Evolutionary conservation across 1,140 invertebrate species (phyloP), one percentile per base, ranked within the genome.

Genomic region (Drosophila dunni): DNA sequence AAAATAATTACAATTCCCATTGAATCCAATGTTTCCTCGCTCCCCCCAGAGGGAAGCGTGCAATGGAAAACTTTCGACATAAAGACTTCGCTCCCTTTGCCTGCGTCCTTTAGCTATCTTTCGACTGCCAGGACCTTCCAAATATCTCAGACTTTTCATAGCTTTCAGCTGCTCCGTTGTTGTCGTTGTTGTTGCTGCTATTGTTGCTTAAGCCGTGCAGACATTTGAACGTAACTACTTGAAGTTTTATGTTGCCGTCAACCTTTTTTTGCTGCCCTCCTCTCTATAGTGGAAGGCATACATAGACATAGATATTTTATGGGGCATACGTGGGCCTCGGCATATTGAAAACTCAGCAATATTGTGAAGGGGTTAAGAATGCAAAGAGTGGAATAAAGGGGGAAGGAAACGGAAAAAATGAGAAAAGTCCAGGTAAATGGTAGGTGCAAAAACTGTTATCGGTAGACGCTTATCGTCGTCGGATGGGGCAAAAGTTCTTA

Each of bases 261-360:
- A 70, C 69, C 50, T 51, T 65, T 67, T 50, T 68, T 73, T 48
- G 53, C 71, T 48, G 51, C 71, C 44, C 54, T 11, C 36, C 54
- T 73, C 29, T 1, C 20, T 42, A 45, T 57, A 63, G 38, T 53
- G 53, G 34, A 54, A 20, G 65, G 78, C 40, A 51, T 8, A 38
- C 56, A 42, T 15, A 65, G 1, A 45, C 10, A 45, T 11, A 67
- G 11, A 61, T 65, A 53, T 46, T 81, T 85, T 86, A 85, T 85
- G 78, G 79, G 66, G 58, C 82, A 85, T 75, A 86, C 82, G 83
- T 79, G 82, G 77, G 60, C 44, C 24, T 72, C 40, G 79, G 67
- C 75, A 86, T 88, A 86, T 86, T 86, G 83, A 86, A 86, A 88
- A 86, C 79, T 66, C 83, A 68, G 83, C 79, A 88, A 88, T 86